phyloP scores from a whole-genome alignment of 2,888 invertebrate species.

The Calephelis perditalis region DNA sequence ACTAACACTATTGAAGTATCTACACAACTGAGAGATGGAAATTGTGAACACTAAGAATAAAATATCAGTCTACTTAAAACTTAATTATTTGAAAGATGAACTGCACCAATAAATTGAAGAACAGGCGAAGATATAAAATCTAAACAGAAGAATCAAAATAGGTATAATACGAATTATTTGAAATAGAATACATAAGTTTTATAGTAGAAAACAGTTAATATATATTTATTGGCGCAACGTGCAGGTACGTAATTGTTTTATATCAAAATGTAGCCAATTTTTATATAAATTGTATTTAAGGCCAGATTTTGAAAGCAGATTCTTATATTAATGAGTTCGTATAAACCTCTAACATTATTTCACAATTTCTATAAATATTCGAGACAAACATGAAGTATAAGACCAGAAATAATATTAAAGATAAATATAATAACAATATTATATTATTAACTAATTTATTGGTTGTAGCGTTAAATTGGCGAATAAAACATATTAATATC shows the following conservation, averaged over 20 bases:
- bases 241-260: slow-evolving; percentile 64
- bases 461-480: slow-evolving; percentile 46
- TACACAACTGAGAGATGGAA: slow-evolving; percentile 16
- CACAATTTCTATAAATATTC: slow-evolving; percentile 40
- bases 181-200: slow-evolving; percentile 24
- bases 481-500: slow-evolving; percentile 55
- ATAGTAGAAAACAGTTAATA: slow-evolving; percentile 23
- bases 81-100: slow-evolving; percentile 46
- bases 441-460: slow-evolving; percentile 26
- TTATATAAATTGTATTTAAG: slow-evolving; percentile 39
- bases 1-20: slow-evolving; percentile 10
- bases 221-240: slow-evolving; percentile 62
- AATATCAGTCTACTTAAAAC: slow-evolving; percentile 44
- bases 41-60: slow-evolving; percentile 36
- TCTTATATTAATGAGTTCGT: slow-evolving; percentile 44
- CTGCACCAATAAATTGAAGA: slow-evolving; percentile 59
- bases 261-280: slow-evolving; percentile 51
- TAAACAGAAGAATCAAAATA: slow-evolving; percentile 27
- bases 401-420: slow-evolving; percentile 11
- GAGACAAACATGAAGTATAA: slow-evolving; percentile 26
- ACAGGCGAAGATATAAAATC: slow-evolving; percentile 21
- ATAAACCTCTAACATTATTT: slow-evolving; percentile 47
- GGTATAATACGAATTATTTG: slow-evolving; percentile 27
- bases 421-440: slow-evolving; percentile 3
- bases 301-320: slow-evolving; percentile 53